Base-by-base conservation (phyloP, 2,113 vertebrate species). In the Passer domesticus region DNA sequence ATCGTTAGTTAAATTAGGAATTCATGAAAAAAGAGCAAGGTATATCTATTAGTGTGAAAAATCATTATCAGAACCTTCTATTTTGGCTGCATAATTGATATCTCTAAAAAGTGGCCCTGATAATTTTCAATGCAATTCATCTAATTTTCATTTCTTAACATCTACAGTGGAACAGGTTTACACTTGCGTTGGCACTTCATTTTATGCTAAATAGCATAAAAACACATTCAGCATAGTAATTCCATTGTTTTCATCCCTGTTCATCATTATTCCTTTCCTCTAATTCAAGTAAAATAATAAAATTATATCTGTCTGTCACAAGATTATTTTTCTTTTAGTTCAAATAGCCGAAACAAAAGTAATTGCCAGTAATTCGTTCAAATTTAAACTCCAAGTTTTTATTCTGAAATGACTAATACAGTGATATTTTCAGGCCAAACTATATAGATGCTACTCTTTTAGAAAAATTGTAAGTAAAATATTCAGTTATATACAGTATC, bases 281-380 rank as follows among this genome's bases (percentile, higher is more conserved):
- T 62, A 80, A 76, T 43, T 83, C 21, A 90, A 83, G 18, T 59
- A 63, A 91, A 77, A 87, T 46, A 75, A 66, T 59, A 82, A 79
- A 79, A 92, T 74, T 50, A 8, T 41, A 43, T 72, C 18, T 72
- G 7, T 6, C 10, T 84, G 7, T 72, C 47, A 68, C 1, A 0
- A 39, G 47, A 50, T 10, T 44, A 43, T 87, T 91, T 55, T 83
- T 10, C 6, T 79, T 66, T 73, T 74, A 69, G 44, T 86, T 88
- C 18, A 74, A 79, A 90, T 33, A 67, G 8, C 17, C 46, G 64
- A 69, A 85, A 70, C 25, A 1, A 53, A 58, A 41, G 4, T 24
- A 70, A 59, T 43, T 72, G 33, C 15, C 37, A 63, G 47, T 23
- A 70, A 23, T 58, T 49, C 8, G 33, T 85, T 95, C 37, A 92